A percentile compares a stretch with the other conserved stretches of the same genome.
Evolutionary conservation across 1,140 invertebrate genomes (phyloP).

Genomic region (Leptinotarsa defecta): DNA sequence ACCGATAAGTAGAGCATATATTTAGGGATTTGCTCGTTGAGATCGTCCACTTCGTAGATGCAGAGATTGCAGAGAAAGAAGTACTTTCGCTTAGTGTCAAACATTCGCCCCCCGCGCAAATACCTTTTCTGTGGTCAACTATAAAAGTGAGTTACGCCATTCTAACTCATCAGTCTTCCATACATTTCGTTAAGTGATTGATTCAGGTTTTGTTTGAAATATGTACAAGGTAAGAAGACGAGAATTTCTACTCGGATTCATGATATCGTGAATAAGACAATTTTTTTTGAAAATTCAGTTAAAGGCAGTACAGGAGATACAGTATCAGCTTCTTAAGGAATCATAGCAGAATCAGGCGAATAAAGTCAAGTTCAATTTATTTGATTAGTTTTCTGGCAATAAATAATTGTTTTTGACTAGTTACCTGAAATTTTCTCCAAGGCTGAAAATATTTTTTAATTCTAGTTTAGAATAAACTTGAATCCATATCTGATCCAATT

Average conservation of each 20-base stretch:
- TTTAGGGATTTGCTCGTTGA: not conserved
- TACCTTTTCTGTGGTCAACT: not conserved
- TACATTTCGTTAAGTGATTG: not conserved
- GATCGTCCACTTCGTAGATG: not conserved
- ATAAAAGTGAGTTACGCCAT: slow-evolving; percentile 14
- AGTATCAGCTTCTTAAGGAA: no score
- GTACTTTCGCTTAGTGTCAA: slow-evolving; percentile 21
- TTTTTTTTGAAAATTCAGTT: not conserved
- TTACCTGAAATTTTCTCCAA: no score
- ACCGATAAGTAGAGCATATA: slow-evolving; percentile 1
- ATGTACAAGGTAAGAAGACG: slow-evolving; percentile 13
- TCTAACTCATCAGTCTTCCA: not conserved
- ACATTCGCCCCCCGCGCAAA: slow-evolving; percentile 12
- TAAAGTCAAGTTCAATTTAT: no score
- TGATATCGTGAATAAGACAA: not conserved
- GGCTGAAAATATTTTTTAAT: no score
- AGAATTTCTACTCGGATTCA: not conserved
- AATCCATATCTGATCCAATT: no score
- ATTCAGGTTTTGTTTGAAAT: not conserved
- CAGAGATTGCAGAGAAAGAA: slow-evolving; percentile 14
- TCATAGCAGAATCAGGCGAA: no score
- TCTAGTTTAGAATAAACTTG: no score
- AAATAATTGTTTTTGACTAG: no score
- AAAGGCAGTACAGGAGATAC: no score
- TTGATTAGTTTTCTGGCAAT: no score